Evolutionary conservation across 2,888 invertebrate species (phyloP), one percentile per base, ranked within the genome.

Genomic region (Cynaeus angustus): DNA sequence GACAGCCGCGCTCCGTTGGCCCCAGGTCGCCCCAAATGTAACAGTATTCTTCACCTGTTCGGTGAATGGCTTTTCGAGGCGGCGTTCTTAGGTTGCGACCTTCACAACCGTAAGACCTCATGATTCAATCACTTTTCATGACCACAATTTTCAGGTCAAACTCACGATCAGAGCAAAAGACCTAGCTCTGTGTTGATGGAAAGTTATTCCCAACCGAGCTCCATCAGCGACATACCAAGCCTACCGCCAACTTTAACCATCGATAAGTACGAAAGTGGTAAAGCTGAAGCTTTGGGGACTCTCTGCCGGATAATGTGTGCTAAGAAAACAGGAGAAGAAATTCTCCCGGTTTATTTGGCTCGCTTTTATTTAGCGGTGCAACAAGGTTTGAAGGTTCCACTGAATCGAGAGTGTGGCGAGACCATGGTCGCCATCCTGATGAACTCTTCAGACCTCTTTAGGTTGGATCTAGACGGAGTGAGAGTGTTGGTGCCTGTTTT

Each of bases 21-120:
- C 0, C 89, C 91, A 12, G 88, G 91, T 26, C 89, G 97, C 65
- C 97, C 98, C 13, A 95, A 95, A 82, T 97, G 97, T 79, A 98
- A 98, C 86, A 97, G 97, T 73, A 94, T 98, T 83, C 89, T 98
- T 67, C 97, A 98, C 85, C 87, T 98, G 75, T 97, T 98, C 85
- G 98, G 98, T 0, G 94, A 96, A 81, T 98, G 98, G 98, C 86
- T 98, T 72, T 97, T 98, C 83, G 98, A 98, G 84, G 97, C 97
- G 3, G 94, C 97, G 1, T 92, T 97, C 76, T 94, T 97, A 77
- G 96, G 96, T 1, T 94, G 94, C 48, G 92, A 92, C 59, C 71
- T 83, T 28, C 78, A 79, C 3, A 79, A 89, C 78, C 88, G 90
- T 88, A 83, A 58, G 53, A 14, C 7, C n/a, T 50, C 28, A 28